phyloP scores from a whole-genome alignment of 2,113 vertebrate genomes.

The Apistogramma diplotaenia region DNA sequence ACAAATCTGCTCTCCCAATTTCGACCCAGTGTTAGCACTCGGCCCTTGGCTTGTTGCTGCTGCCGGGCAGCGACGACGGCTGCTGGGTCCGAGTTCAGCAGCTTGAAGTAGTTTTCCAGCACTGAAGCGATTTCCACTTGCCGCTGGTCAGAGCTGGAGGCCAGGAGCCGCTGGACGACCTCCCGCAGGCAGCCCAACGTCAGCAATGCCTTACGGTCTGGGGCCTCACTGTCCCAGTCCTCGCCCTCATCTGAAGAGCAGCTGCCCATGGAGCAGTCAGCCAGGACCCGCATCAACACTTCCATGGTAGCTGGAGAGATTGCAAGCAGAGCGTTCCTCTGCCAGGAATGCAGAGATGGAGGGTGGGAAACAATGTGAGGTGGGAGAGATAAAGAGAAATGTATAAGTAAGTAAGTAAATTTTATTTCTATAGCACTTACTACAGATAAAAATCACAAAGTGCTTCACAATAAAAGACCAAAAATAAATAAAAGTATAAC shows the following conservation, averaged over 20 bases:
- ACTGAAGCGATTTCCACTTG: constrained; percentile 94
- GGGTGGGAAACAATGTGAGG: background rate
- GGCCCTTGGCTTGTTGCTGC: constrained; percentile 67
- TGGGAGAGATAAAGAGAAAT: background rate
- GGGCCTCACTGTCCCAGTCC: constrained; percentile 84
- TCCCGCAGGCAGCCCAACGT: constrained; percentile 93
- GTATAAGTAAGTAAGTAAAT: background rate
- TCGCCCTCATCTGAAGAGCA: constrained; percentile 74
- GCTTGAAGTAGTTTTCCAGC: constrained; percentile 96
- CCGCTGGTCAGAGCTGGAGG: constrained; percentile 94
- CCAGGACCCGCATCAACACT: constrained; percentile 91
- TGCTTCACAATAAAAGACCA: no score
- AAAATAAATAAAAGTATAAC: no score
- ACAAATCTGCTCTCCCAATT: constrained; percentile 93
- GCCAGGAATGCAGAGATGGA: background rate
- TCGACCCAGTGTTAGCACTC: constrained; percentile 59
- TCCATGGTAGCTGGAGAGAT: constrained; percentile 98
- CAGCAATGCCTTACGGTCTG: constrained; percentile 87
- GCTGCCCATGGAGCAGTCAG: constrained; percentile 81
- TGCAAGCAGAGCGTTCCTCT: constrained; percentile 94
- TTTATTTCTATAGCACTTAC: no score
- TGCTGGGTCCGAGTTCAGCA: constrained; percentile 92
- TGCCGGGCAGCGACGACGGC: constrained; percentile 72
- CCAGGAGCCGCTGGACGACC: constrained; percentile 92
- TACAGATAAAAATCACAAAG: no score